Percentiles rank a stretch among this genome's conserved stretches.
phyloP scores from a whole-genome alignment of 2,888 invertebrate genomes.

The Acanthosoma haemorrhoidale region DNA sequence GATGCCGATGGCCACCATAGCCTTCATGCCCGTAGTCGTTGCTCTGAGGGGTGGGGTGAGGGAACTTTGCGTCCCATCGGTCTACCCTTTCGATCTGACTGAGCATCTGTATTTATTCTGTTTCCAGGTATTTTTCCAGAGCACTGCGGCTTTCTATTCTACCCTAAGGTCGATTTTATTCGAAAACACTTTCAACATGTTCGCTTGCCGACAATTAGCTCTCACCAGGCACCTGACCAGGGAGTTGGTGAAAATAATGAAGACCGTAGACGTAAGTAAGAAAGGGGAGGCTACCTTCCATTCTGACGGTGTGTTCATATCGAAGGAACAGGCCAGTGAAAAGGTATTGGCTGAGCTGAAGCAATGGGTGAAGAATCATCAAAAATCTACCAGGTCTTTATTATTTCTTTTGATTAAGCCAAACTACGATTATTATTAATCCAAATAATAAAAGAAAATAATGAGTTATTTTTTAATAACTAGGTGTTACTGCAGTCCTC shows the following conservation, averaged over 20 bases:
- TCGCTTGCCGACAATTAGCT: constrained; percentile 8
- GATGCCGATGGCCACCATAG: neutral
- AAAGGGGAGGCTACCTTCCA: neutral
- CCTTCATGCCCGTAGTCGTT: neutral
- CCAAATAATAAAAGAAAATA: too few relatives aligned
- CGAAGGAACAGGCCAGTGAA: neutral
- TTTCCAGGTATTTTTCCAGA: neutral
- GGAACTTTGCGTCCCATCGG: neutral
- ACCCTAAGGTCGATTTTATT: neutral
- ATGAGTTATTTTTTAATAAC: too few relatives aligned
- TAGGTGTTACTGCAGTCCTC: too few relatives aligned
- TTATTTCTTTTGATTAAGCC: too few relatives aligned
- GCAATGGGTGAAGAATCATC: constrained; percentile 22
- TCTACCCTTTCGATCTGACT: neutral
- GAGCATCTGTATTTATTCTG: neutral
- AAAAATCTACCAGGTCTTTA: constrained; percentile 2
- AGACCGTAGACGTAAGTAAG: neutral
- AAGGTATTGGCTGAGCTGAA: neutral
- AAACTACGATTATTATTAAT: too few relatives aligned
- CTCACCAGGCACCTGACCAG: neutral
- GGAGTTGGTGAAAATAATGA: neutral
- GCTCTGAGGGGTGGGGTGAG: neutral
- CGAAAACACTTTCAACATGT: constrained; percentile 7
- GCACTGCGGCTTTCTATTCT: neutral
- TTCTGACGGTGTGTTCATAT: neutral